These are phyloP conservation scores for Zoanthus sansibaricus DNA, from an alignment of 92 coral and sea anemone genomes.

Conservation along the genomic window DNA sequence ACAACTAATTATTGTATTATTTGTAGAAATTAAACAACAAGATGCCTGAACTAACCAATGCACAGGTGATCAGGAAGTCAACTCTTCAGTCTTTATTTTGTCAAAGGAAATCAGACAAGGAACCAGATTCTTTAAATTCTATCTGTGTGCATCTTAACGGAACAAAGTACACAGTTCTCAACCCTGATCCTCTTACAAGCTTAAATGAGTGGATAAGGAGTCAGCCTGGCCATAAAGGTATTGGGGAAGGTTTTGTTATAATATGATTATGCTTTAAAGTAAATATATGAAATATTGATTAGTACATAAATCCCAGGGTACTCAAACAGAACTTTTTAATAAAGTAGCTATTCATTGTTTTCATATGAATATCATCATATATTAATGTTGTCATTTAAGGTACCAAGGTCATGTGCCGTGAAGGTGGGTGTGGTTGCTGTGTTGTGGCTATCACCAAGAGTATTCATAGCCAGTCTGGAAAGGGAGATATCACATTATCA, in stretches of 20 bases:
- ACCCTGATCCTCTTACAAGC: constrained; percentile 67
- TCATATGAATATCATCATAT: too few species aligned
- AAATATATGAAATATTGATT: too few species aligned
- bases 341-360: too few species aligned
- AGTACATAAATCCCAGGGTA: too few species aligned
- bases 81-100: constrained; percentile 11
- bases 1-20: too few species aligned
- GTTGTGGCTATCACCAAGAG: constrained; percentile 77
- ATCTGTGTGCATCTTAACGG: constrained; percentile 67
- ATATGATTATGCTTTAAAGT: too few species aligned
- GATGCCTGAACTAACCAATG: background rate
- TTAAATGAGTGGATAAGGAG: constrained; percentile 76
- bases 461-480: constrained; percentile 31
- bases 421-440: constrained; percentile 83
- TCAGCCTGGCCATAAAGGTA: constrained; percentile 83
- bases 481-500: constrained; percentile 57
- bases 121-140: background rate
- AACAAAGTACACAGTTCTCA: constrained; percentile 50
- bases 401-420: constrained; percentile 82
- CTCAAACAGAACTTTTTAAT: too few species aligned
- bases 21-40: too few species aligned
- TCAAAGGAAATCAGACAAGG: background rate
- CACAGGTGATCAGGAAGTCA: background rate
- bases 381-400: constrained; percentile 37
- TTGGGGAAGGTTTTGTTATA: too few species aligned